phyloP scores from a whole-genome alignment of 2,113 vertebrate genomes.

The Scophthalmus maximus region DNA sequence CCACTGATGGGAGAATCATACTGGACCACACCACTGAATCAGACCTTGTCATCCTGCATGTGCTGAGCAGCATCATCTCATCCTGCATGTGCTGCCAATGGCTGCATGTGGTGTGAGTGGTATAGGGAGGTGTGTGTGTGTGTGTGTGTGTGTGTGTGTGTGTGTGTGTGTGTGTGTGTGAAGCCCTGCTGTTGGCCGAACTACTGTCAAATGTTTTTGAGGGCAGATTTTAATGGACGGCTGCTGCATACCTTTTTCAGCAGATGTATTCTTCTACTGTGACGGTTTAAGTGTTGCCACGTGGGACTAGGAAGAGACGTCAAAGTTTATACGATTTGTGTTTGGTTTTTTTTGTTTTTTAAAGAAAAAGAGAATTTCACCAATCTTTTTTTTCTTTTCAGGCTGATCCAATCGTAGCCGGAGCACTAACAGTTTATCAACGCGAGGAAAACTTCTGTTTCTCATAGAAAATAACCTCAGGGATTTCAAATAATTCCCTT shows the following conservation, averaged over 20 bases:
- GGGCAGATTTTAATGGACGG: neutral
- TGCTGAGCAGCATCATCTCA: slow-evolving; percentile 7
- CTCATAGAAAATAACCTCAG: neutral
- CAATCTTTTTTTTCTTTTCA: neutral
- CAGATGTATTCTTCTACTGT: neutral
- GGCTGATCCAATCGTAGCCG: neutral
- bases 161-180: neutral
- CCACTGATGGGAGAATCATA: neutral
- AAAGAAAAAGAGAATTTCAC: neutral
- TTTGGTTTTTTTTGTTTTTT: neutral
- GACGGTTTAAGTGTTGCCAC: slow-evolving; percentile 9
- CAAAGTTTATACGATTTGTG: neutral
- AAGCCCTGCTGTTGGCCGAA: too few species aligned
- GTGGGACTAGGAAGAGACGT: neutral
- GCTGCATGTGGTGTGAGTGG: too few species aligned
- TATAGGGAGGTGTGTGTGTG: neutral
- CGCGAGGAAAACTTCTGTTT: neutral
- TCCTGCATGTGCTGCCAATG: neutral
- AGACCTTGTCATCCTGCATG: slow-evolving; percentile 36
- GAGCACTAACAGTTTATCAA: too few species aligned
- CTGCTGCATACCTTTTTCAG: neutral
- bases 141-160: neutral
- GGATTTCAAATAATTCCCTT: neutral
- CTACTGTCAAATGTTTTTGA: neutral
- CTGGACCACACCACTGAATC: slow-evolving; percentile 40